Evolutionary conservation across 2,797 vertebrate species (phyloP), one percentile per base, ranked within the genome.

Genomic region (Benthosema pterotum): DNA sequence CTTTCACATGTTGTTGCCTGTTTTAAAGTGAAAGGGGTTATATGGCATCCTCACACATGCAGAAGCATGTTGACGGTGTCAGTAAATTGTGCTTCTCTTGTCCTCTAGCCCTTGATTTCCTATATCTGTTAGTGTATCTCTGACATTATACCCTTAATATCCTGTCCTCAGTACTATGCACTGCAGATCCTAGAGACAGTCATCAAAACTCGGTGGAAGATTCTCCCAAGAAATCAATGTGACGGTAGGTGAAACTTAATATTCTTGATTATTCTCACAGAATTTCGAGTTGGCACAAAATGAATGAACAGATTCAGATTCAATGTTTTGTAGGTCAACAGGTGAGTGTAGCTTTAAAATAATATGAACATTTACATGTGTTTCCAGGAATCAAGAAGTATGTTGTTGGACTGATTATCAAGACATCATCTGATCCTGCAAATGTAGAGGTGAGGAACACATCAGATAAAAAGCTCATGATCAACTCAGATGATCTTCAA

Each of bases 131-230:
- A 3, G 43, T 2, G 17, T 1, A 9, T 53, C 13, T 56, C 8
- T 15, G 2, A 17, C 5, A 4, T 3, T 9, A 25, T 57, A 32
- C 42, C 19, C 22, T 38, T 12, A 28, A 2, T 52, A 9, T 13
- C 46, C 32, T 77, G 11, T n/a, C 9, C 42, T 52, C 15, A 99
- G 97, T 99, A 99, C 89, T 99, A 99, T 77, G 97, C 97, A 13
- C 94, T 99, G 78, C 97, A 99, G 91, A 99, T 99, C 86, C 92
- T 99, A 88, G 97, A 99, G 92, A 94, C 94, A 0, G 97, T 99
- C 87, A 99, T 99, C 88, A 99, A 99, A 94, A 98, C 97, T 67
- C 95, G 97, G 81, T 99, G 97, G 97, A 99, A 99, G 93, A 97
- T 99, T 87, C 95, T 99, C 47, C 97, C 97, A 2, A 94, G 97